Percentiles rank a stretch among this genome's conserved stretches.
phyloP scores from a whole-genome alignment of 2,888 invertebrate genomes.

The Latheticus oryzae region DNA sequence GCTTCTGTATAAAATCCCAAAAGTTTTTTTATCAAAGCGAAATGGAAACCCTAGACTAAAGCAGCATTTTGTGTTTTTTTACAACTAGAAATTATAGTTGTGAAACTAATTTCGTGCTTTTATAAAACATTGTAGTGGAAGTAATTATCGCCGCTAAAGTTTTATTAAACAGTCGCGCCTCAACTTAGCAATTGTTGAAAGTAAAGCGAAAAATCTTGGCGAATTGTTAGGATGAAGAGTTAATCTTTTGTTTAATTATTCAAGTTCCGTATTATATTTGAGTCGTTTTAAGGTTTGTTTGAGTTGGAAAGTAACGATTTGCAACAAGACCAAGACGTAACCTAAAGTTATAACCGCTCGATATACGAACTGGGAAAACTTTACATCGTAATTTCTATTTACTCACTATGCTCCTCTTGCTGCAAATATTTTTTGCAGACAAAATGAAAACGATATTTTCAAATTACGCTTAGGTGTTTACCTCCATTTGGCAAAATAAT shows the following conservation, averaged over 20 bases:
- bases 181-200: constrained; percentile 2
- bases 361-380: constrained; percentile 36
- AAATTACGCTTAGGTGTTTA: too few species aligned
- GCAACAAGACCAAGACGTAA: constrained; percentile 30
- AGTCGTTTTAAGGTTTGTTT: constrained; percentile 27
- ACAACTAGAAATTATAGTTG: too few species aligned
- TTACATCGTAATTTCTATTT: constrained; percentile 37
- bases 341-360: constrained; percentile 37
- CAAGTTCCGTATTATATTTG: constrained; percentile 22
- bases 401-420: constrained; percentile 19
- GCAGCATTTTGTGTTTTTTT: too few species aligned
- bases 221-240: constrained; percentile 17
- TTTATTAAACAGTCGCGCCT: constrained; percentile 8
- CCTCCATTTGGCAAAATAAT: too few species aligned
- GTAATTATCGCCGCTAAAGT: constrained; percentile 17
- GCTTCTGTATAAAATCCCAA: too few species aligned
- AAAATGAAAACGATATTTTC: constrained; percentile 30
- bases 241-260: constrained; percentile 34
- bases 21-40: too few species aligned
- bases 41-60: too few species aligned
- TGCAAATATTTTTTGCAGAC: constrained; percentile 33
- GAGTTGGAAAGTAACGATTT: constrained; percentile 17
- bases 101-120: too few species aligned
- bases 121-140: constrained; percentile 14
- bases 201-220: constrained; percentile 22